phyloP scores from a whole-genome alignment of 2,888 invertebrate species.

The Chaetoderma sp. region DNA sequence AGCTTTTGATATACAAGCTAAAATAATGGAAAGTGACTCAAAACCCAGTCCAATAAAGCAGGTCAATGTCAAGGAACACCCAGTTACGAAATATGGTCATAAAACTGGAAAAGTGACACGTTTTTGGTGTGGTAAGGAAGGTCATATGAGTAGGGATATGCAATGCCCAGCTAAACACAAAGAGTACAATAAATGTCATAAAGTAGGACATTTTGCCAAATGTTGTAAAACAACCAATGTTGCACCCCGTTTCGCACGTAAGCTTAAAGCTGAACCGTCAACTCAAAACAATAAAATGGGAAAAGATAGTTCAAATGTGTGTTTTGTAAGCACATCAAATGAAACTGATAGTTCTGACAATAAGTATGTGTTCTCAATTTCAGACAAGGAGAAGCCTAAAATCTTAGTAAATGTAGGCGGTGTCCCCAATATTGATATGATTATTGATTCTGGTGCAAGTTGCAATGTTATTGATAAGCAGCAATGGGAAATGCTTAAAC shows the following conservation, averaged over 20 bases:
- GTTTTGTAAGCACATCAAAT: too few relatives aligned
- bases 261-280: too few relatives aligned
- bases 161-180: neutral
- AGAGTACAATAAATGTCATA: neutral
- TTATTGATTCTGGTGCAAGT: slow-evolving; percentile 1
- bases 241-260: too few relatives aligned
- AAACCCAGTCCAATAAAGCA: neutral
- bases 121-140: slow-evolving; percentile 1
- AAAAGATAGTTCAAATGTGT: too few relatives aligned
- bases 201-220: neutral
- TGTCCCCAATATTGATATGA: neutral
- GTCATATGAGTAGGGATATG: neutral
- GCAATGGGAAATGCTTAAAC: neutral
- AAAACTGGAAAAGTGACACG: neutral
- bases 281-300: too few relatives aligned
- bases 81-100: neutral
- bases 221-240: too few relatives aligned
- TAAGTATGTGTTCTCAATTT: neutral
- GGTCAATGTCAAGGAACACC: neutral
- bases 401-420: neutral
- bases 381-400: neutral
- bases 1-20: slow-evolving; percentile 4
- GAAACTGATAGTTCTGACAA: neutral
- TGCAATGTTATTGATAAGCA: neutral
- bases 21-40: slow-evolving; percentile 10